Base-by-base conservation (phyloP, 1,140 invertebrate species). In the Neodiprion lecontei region DNA sequence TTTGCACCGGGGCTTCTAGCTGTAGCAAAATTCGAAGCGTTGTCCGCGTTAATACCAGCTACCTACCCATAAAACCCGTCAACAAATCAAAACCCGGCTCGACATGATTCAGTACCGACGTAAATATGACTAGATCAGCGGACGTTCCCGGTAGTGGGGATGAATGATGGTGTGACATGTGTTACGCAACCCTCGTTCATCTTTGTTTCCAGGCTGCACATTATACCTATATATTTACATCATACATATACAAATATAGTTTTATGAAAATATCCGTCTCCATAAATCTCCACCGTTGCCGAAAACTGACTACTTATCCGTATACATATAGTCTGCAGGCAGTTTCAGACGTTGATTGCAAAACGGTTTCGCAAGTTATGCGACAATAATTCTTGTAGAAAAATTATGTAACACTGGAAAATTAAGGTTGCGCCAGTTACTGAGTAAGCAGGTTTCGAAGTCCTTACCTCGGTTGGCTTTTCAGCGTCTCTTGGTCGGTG, bases 71-170 rank as follows among this genome's bases (percentile, higher is more conserved):
- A 86, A 88, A 88, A 88, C 85, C 86, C 85, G 87, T 88, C 87
- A 84, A 88, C 87, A 88, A 88, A 88, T 88, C 86, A 88, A 88
- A 87, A 80, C 80, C 79, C 78, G 79, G 28, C 28, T 40, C 28
- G 86, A 88, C 86, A 80, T 88, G 86, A 88, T 88, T 88, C 86
- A 88, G 82, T 87, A 83, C 85, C 79, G 80, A 84, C 86, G 84
- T 87, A 88, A 88, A 88, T 88, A 88, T 84, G 87, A 87, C 85
- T 86, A 86, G 86, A 88, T 88, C 86, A 87, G 85, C 81, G 81
- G 28, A 40, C 28, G 28, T 40, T 0, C 28, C 11, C 84, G 85
- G 85, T 83, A 81, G 81, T 80, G 79, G 80, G 83, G 82, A 87
- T 87, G 86, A 86, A 82, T 82, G 84, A 88, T 88, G 82, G 85